phyloP scores from a whole-genome alignment of 2,113 vertebrate species.

The Vulpes lagopus region DNA sequence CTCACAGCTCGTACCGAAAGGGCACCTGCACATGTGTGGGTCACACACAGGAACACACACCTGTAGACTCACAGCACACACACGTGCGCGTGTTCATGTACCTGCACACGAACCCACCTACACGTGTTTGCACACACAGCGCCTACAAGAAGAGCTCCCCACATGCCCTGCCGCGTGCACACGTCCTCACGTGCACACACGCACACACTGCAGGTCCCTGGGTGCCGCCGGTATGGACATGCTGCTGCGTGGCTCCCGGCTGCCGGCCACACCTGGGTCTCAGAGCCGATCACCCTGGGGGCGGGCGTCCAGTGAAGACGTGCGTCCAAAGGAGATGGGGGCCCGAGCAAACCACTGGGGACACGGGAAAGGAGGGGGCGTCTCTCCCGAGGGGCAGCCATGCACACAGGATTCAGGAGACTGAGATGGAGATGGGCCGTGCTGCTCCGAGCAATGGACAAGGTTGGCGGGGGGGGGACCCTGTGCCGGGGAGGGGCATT shows the following conservation, averaged over 20 bases:
- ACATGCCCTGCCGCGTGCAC: background rate
- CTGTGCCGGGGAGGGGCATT: background rate
- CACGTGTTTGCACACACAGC: no score
- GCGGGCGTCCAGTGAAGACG: background rate
- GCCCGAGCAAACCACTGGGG: background rate
- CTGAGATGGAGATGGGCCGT: rapidly evolving
- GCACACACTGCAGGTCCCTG: background rate
- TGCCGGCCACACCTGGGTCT: conserved; percentile 59
- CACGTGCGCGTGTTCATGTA: rapidly evolving
- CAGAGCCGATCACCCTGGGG: conserved; percentile 48
- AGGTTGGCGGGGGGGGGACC: background rate
- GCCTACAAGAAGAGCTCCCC: background rate
- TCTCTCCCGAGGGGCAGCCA: background rate
- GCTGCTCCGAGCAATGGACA: rapidly evolving
- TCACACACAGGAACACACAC: no score
- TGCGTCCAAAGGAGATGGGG: conserved; percentile 28
- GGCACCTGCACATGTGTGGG: background rate
- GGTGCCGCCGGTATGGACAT: background rate
- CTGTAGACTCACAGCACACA: no score
- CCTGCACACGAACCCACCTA: background rate
- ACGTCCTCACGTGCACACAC: background rate
- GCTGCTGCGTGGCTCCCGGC: background rate
- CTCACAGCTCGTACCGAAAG: background rate
- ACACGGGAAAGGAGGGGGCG: conserved; percentile 24
- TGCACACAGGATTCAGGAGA: rapidly evolving